Evolutionary conservation across 2,888 invertebrate species (phyloP).

Genomic region (Slavum lentiscoides): DNA sequence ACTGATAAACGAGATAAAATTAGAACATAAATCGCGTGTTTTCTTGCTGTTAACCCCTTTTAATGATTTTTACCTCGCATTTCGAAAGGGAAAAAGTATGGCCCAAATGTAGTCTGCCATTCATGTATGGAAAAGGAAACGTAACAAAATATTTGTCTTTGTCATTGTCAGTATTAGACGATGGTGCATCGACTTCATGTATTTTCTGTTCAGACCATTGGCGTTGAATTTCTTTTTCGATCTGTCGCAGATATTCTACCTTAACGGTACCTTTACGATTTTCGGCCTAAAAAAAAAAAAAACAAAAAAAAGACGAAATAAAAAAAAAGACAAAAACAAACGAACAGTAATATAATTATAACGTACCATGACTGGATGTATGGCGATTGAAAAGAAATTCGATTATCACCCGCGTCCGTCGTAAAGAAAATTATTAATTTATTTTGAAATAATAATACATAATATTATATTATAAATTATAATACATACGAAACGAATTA

Average conservation of each 20-base stretch:
- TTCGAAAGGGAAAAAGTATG: conserved; percentile 97
- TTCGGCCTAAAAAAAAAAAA: conserved; percentile 20
- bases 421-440: too few relatives aligned
- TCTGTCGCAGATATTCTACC: conserved; percentile 86
- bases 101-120: conserved; percentile 95
- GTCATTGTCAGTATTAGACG: conserved; percentile 57
- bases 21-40: neutral
- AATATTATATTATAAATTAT: too few relatives aligned
- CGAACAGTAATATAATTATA: neutral
- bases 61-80: conserved; percentile 74
- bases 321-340: neutral
- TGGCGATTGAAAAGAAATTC: too few relatives aligned
- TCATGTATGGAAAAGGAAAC: conserved; percentile 99
- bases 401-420: too few relatives aligned
- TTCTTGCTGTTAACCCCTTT: neutral
- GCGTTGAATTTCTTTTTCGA: conserved; percentile 83
- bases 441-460: too few relatives aligned
- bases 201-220: conserved; percentile 82
- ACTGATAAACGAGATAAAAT: conserved; percentile 64
- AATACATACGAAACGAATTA: too few relatives aligned
- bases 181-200: conserved; percentile 82
- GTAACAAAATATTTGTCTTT: conserved; percentile 89
- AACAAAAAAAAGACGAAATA: neutral
- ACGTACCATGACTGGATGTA: conserved; percentile 10
- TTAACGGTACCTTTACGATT: conserved; percentile 93